A percentile compares a stretch with the other conserved stretches of the same genome.
Evolutionary conservation across 2,113 vertebrate species (phyloP).

Genomic region (Damaliscus lunatus): DNA sequence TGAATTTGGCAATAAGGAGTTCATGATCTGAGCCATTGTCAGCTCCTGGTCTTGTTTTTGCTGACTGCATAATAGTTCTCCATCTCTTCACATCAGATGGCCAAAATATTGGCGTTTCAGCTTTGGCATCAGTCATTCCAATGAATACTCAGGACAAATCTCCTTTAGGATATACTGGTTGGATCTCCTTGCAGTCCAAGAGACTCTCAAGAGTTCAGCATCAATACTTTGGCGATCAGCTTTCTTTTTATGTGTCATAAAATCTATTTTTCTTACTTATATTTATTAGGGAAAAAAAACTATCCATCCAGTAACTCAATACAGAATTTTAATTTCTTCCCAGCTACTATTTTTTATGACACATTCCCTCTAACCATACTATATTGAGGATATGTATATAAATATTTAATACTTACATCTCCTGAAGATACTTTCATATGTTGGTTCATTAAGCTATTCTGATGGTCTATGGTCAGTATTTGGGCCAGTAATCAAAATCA

Average conservation of each 20-base stretch:
- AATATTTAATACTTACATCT: not conserved
- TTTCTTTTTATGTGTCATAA: not conserved
- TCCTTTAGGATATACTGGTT: not conserved
- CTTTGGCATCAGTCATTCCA: not conserved
- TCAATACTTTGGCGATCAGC: not conserved
- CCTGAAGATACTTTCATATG: not conserved
- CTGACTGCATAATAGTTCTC: not conserved
- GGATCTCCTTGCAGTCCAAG: not conserved
- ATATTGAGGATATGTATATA: not conserved
- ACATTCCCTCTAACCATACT: not conserved
- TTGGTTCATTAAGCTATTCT: not conserved
- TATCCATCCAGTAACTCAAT: not conserved
- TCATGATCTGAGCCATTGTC: not conserved
- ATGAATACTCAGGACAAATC: not conserved
- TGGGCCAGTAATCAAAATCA: not conserved
- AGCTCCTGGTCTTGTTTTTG: not conserved
- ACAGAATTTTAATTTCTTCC: not conserved
- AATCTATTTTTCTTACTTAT: not conserved
- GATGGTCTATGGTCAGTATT: not conserved
- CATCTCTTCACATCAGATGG: rapidly evolving
- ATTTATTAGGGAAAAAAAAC: not conserved
- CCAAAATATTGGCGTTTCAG: not conserved
- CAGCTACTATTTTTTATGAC: not conserved
- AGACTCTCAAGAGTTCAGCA: not conserved
- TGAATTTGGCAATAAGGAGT: too few relatives aligned